Evolutionary conservation across 2,888 invertebrate species (phyloP).

Genomic region (Philhelius pedissequus): DNA sequence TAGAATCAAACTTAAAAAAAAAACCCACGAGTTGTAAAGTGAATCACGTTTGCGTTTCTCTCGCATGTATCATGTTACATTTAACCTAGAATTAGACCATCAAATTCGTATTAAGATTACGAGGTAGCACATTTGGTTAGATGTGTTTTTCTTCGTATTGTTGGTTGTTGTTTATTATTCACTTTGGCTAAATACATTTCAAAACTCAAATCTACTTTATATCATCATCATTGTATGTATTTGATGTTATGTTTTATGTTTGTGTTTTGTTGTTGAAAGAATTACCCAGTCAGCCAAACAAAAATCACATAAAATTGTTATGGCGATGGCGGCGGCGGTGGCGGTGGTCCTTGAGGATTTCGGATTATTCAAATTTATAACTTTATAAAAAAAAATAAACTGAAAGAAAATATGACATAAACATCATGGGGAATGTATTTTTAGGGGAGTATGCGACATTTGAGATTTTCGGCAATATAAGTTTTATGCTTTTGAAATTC

Average conservation of each 20-base stretch:
- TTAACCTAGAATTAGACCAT: slow-evolving; percentile 22
- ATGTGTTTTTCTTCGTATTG: neutral
- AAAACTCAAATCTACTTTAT: slow-evolving; percentile 5
- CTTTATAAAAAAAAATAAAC: slow-evolving; percentile 58
- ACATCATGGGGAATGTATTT: neutral
- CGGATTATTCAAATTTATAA: slow-evolving; percentile 65
- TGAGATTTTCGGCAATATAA: too few relatives aligned
- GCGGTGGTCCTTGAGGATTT: slow-evolving; percentile 59
- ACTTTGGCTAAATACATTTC: slow-evolving; percentile 7
- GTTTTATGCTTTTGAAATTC: too few relatives aligned
- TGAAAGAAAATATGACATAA: slow-evolving; percentile 26
- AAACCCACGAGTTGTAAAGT: neutral
- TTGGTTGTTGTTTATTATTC: slow-evolving; percentile 15
- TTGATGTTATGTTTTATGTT: neutral
- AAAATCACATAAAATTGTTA: slow-evolving; percentile 55
- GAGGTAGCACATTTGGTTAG: neutral
- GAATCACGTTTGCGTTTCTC: neutral
- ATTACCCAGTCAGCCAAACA: slow-evolving; percentile 47
- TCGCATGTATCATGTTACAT: slow-evolving; percentile 2
- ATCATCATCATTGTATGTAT: neutral
- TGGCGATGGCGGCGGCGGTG: too few relatives aligned
- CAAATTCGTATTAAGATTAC: slow-evolving; percentile 24
- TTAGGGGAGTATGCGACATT: neutral
- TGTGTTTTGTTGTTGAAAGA: neutral
- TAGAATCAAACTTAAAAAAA: neutral